Base-by-base conservation (phyloP, 2,888 invertebrate species). In the Watsonalla cultraria region DNA sequence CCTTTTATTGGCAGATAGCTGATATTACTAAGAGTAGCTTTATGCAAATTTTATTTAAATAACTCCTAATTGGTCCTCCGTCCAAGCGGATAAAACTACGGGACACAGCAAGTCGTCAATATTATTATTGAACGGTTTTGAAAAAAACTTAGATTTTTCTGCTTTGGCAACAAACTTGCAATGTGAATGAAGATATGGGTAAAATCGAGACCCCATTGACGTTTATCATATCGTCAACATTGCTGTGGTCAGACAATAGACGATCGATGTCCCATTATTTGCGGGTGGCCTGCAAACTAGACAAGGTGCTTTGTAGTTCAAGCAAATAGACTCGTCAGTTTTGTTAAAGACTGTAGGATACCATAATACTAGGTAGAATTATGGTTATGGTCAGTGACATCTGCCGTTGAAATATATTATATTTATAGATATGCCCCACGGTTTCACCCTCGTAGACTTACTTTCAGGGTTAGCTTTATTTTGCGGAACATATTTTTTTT, bases 241-340 rank as follows among this genome's bases (percentile, higher is more conserved):
- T 66, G 68, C 64, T 64, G 66, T 69, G 62, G 69, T 69, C 72
- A 72, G 60, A 81, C 79, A 82, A 81, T 79, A 66, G 57, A 63
- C 52, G 48, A 61, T 64, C 62, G 61, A 65, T 61, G 62, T 67
- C 58, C 74, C 69, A 78, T 82, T 82, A 80, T 80, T 82, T 78
- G 81, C 77, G 87, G 87, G 89, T 88, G 88, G 86, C 76, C 85
- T 63, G 61, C 61, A 65, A 67, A 64, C 67, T 68, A 72, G 67
- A 70, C 69, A 64, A 62, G 61, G 58, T 59, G 65, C 68, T 74
- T 80, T 82, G 76, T 81, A 71, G 70, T 68, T 61, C 66, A 64
- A 68, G 63, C 79, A 81, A 42, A 84, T 83, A 74, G 77, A 81
- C 78, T 82, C 78, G 74, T 84, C 80, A 82, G 72, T 72, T 75